phyloP scores from a whole-genome alignment of 2,797 vertebrate genomes.

The Pseudochaenichthys georgianus region DNA sequence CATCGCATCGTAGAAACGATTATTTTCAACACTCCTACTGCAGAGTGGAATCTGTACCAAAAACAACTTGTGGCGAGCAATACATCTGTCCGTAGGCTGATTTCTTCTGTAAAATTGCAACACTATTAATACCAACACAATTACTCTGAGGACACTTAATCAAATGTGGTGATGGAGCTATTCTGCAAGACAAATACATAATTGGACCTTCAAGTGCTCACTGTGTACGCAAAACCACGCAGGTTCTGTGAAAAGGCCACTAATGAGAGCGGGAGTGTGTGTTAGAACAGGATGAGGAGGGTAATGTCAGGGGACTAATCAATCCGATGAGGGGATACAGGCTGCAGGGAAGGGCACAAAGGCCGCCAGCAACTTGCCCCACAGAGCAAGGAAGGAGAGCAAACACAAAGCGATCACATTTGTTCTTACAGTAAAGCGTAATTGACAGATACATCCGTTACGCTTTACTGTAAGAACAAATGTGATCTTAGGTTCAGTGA shows the following conservation, averaged over 20 bases:
- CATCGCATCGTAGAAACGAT: too few species aligned
- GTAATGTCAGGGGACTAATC: slow-evolving; percentile 61
- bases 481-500: not conserved
- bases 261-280: slow-evolving; percentile 16
- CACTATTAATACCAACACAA: slow-evolving; percentile 63
- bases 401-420: not conserved
- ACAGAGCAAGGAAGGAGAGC: slow-evolving; percentile 4
- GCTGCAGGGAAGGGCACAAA: slow-evolving; percentile 36
- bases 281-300: slow-evolving; percentile 28
- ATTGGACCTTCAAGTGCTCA: slow-evolving; percentile 42
- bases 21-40: not conserved
- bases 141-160: slow-evolving; percentile 61
- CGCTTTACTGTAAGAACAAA: slow-evolving; percentile 26
- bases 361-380: slow-evolving; percentile 31
- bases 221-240: slow-evolving; percentile 35
- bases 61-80: slow-evolving; percentile 47
- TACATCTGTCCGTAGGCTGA: slow-evolving; percentile 60
- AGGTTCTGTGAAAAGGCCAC: slow-evolving; percentile 29
- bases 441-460: slow-evolving; percentile 8
- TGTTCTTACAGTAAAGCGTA: too few species aligned
- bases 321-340: slow-evolving; percentile 40
- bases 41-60: slow-evolving; percentile 49
- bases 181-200: slow-evolving; percentile 64
- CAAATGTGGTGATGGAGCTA: slow-evolving; percentile 51
- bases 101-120: slow-evolving; percentile 56